Evolutionary conservation across 2,888 invertebrate species (phyloP).

Genomic region (Acronicta alni): DNA sequence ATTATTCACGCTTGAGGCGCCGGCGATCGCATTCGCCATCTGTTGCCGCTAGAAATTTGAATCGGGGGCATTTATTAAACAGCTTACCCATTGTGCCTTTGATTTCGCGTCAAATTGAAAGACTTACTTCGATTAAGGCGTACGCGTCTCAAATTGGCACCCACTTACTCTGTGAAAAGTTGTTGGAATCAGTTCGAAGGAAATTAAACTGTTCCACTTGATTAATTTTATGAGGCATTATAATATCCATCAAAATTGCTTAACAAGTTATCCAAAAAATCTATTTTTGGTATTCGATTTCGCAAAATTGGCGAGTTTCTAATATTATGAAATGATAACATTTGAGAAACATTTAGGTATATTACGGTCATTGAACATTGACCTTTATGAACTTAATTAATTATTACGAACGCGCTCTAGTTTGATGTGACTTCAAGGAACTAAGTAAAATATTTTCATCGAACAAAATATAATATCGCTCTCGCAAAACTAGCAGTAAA

Average conservation of each 20-base stretch:
- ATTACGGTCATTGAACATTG: not conserved
- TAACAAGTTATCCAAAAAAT: conserved; percentile 15
- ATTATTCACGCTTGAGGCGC: conserved; percentile 72
- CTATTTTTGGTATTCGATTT: not conserved
- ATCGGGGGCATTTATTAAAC: conserved; percentile 77
- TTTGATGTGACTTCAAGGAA: not conserved
- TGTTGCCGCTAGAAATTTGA: conserved; percentile 76
- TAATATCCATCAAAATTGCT: conserved; percentile 18
- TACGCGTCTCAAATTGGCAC: conserved; percentile 38
- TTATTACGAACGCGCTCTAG: conserved; percentile 7
- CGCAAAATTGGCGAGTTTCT: not conserved
- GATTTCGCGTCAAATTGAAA: conserved; percentile 67
- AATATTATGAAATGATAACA: not conserved
- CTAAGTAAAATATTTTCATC: not conserved
- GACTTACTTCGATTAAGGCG: conserved; percentile 50
- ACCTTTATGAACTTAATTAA: conserved; percentile 1
- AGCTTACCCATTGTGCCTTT: conserved; percentile 70
- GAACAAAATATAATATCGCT: not conserved
- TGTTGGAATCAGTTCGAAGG: conserved; percentile 26
- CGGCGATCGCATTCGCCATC: conserved; percentile 73
- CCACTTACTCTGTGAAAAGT: conserved; percentile 32
- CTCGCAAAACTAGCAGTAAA: not conserved
- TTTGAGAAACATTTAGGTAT: not conserved
- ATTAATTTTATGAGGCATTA: conserved; percentile 38
- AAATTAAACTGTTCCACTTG: conserved; percentile 41